Evolutionary conservation across 2,888 invertebrate species (phyloP).

Genomic region (Phorcus lineatus): DNA sequence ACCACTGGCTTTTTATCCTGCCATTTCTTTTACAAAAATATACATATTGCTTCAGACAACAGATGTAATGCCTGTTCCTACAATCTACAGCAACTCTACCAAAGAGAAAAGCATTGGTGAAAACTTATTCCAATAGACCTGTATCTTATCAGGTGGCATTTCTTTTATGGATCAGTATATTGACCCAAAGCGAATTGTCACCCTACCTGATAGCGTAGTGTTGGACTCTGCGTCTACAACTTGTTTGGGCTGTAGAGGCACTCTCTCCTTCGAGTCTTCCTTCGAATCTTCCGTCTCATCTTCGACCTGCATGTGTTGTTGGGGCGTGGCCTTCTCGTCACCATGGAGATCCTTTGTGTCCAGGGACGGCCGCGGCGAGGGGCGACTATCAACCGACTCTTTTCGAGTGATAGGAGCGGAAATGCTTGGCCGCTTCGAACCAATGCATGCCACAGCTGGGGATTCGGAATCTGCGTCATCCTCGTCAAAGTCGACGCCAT

Average conservation of each 20-base stretch:
- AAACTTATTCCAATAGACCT: background rate
- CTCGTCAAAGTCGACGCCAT: conserved; percentile 81
- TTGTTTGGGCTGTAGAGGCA: conserved; percentile 59
- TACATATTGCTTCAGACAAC: no score
- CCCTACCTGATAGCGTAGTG: conserved; percentile 65
- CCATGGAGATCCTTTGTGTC: conserved; percentile 40
- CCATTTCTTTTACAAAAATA: no score
- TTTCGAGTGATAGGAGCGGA: conserved; percentile 62
- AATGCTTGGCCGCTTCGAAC: conserved; percentile 59
- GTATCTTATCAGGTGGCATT: background rate
- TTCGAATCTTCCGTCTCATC: conserved; percentile 22
- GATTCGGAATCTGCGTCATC: conserved; percentile 76
- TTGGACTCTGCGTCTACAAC: conserved; percentile 68
- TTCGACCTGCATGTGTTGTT: conserved; percentile 17
- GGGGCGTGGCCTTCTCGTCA: conserved; percentile 29
- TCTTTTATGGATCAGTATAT: background rate
- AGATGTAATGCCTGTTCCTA: background rate
- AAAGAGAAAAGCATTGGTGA: no score
- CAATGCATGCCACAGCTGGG: conserved; percentile 43
- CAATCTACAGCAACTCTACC: no score
- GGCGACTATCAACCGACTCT: conserved; percentile 50
- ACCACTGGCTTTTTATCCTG: no score
- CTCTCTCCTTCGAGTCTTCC: conserved; percentile 33
- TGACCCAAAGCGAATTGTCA: background rate
- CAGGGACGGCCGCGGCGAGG: conserved; percentile 49